phyloP scores from a whole-genome alignment of 1,140 invertebrate species.

The Liolophura sinensis region DNA sequence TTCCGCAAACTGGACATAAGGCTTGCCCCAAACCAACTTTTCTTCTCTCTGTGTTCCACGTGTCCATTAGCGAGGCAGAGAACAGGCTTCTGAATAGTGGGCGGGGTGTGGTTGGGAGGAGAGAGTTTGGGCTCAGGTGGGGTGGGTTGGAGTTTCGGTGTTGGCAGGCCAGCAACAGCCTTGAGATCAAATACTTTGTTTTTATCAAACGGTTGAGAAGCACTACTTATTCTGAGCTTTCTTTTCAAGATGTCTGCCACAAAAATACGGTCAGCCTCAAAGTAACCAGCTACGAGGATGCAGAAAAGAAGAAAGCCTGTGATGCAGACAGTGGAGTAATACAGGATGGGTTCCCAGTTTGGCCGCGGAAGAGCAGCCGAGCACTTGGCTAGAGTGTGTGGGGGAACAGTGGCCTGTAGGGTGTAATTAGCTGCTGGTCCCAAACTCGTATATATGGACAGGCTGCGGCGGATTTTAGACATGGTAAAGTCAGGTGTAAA shows the following conservation, averaged over 20 bases:
- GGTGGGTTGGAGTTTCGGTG: conserved; percentile 7
- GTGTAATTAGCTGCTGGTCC: conserved; percentile 70
- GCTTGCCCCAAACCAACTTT: conserved; percentile 30
- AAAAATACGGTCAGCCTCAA: conserved; percentile 75
- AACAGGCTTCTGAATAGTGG: conserved; percentile 11
- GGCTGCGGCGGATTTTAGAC: conserved; percentile 71
- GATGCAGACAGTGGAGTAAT: conserved; percentile 70
- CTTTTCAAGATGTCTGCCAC: conserved; percentile 52
- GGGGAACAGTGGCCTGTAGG: conserved; percentile 79
- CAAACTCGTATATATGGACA: conserved; percentile 64
- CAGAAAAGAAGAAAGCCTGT: conserved; percentile 71
- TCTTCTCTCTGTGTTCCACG: conserved; percentile 25
- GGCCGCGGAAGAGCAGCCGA: conserved; percentile 74
- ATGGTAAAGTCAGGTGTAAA: conserved; percentile 94
- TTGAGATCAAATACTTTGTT: conserved; percentile 56
- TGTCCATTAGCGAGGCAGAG: conserved; percentile 39
- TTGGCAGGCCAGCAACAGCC: conserved; percentile 35
- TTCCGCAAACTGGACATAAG: too few relatives aligned
- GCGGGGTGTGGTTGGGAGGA: conserved; percentile 11
- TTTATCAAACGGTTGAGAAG: conserved; percentile 45
- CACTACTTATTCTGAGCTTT: conserved; percentile 38
- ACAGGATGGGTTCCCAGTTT: conserved; percentile 76
- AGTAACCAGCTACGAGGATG: conserved; percentile 71
- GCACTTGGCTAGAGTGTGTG: conserved; percentile 75
- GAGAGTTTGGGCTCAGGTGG: conserved; percentile 5